Conservation (phyloP, 2,113 vertebrate genomes). For the Syrmaticus mikado region DNA sequence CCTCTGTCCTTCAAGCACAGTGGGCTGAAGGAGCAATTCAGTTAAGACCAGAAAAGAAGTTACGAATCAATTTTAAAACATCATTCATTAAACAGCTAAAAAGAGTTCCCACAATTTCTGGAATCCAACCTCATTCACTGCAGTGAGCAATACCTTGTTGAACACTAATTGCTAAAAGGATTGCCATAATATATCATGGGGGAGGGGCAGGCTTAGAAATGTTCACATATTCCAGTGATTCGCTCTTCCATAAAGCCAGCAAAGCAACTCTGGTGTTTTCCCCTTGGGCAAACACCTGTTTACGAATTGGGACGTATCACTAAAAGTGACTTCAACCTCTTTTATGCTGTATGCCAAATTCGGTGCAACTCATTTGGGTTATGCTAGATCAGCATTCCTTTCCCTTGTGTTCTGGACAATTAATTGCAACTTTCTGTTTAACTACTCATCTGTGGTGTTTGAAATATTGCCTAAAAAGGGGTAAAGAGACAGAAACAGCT, state of each 20-base stretch:
- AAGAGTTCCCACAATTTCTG: slow-evolving; percentile 52
- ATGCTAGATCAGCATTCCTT: slow-evolving; percentile 71
- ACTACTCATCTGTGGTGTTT: slow-evolving; percentile 54
- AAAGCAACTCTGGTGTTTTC: slow-evolving; percentile 53
- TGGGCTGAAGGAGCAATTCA: slow-evolving; percentile 68
- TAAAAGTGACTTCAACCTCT: slow-evolving; percentile 67
- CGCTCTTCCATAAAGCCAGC: slow-evolving; percentile 56
- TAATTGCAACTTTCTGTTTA: slow-evolving; percentile 63
- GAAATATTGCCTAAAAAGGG: slow-evolving; percentile 21
- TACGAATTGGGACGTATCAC: slow-evolving; percentile 62
- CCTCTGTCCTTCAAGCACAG: slow-evolving; percentile 62
- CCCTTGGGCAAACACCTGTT: slow-evolving; percentile 83
- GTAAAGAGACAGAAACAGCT: neutral
- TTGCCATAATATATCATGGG: slow-evolving; percentile 47
- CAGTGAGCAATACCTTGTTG: slow-evolving; percentile 57
- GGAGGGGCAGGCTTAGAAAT: slow-evolving; percentile 44
- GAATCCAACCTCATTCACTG: slow-evolving; percentile 63
- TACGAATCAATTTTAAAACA: slow-evolving; percentile 73
- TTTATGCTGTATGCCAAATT: slow-evolving; percentile 63
- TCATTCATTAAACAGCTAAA: slow-evolving; percentile 69
- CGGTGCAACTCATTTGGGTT: slow-evolving; percentile 48
- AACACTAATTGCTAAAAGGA: slow-evolving; percentile 63
- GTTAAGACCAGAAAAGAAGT: slow-evolving; percentile 73
- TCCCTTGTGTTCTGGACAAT: slow-evolving; percentile 63
- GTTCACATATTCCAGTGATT: slow-evolving; percentile 60